Evolutionary conservation across 2,113 vertebrate species (phyloP), one percentile per base, ranked within the genome.

Genomic region (Phyllopteryx taeniolatus): DNA sequence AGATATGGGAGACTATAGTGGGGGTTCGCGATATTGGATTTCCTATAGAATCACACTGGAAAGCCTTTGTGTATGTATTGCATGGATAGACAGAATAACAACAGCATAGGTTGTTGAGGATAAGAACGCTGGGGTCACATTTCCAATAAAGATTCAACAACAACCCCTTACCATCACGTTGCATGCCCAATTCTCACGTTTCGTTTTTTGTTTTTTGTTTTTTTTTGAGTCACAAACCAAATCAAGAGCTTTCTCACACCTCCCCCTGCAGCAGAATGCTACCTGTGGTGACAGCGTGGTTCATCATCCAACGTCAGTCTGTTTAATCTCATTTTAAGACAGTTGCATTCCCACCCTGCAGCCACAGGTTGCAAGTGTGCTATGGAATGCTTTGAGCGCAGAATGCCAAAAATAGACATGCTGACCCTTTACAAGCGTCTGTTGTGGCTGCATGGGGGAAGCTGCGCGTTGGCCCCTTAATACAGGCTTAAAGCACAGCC

Each of bases 391-490:
- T 84, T 51, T 81, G 76, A 78, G 72, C 72, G 1, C 63, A 8
- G 4, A n/a, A 79, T 74, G 79, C 73, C 83, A 89, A 90, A 91
- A 90, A 91, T 89, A 86, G 90, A 84, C 81, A 80, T 42, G 76
- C 78, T 70, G 8, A 87, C 86, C 76, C 79, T 85, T 89, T 86
- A 88, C 87, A 76, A 2, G 77, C 76, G 78, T 56, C 76, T 59
- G 47, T 81, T 87, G 81, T 80, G 85, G 78, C 80, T 83, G 82
- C 77, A n/a, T 47, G 68, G 70, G 82, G 80, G 76, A 70, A 47
- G 72, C 71, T 70, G 64, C 72, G 70, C 57, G 22, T 88, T 93
- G 91, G 83, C 86, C 86, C 90, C 93, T 93, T 92, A 93, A 94
- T 88, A 92, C 72, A 35, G 49, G 59, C 59, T 64, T 69, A 33